phyloP scores from a whole-genome alignment of 2,113 vertebrate species.

The Speoplatyrhinus poulsoni region DNA sequence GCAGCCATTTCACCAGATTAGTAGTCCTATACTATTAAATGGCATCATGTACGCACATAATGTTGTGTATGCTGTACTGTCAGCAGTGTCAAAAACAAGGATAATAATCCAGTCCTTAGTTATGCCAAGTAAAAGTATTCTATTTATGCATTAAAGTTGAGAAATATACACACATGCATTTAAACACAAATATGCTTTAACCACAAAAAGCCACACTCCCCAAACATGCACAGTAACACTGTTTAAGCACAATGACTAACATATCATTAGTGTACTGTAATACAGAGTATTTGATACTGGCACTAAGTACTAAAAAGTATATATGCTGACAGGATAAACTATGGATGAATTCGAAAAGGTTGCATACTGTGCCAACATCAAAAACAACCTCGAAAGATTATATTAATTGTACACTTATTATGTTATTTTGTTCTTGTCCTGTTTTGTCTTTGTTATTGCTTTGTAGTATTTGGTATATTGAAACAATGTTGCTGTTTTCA shows the following conservation, averaged over 20 bases:
- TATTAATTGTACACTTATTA: too few relatives aligned
- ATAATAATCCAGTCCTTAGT: not conserved
- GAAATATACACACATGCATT: not conserved
- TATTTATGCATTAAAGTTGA: not conserved
- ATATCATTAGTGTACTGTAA: too few relatives aligned
- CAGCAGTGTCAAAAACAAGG: constrained; percentile 10
- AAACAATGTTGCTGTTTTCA: too few relatives aligned
- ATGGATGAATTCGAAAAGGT: not conserved
- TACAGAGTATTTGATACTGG: too few relatives aligned
- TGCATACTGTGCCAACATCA: too few relatives aligned
- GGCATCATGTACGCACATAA: constrained; percentile 9
- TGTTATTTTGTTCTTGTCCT: too few relatives aligned
- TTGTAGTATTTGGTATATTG: too few relatives aligned
- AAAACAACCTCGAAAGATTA: too few relatives aligned
- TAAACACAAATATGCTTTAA: not conserved
- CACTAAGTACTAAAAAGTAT: not conserved
- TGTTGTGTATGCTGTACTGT: constrained; percentile 9
- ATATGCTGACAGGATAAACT: not conserved
- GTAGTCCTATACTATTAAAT: constrained; percentile 32
- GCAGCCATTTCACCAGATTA: constrained; percentile 45
- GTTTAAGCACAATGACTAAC: too few relatives aligned
- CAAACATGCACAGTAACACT: too few relatives aligned
- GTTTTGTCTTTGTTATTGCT: too few relatives aligned
- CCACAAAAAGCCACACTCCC: not conserved
- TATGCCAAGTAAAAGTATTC: not conserved